Evolutionary conservation across 2,888 invertebrate species (phyloP).

Genomic region (Lasioglossum marginatum): DNA sequence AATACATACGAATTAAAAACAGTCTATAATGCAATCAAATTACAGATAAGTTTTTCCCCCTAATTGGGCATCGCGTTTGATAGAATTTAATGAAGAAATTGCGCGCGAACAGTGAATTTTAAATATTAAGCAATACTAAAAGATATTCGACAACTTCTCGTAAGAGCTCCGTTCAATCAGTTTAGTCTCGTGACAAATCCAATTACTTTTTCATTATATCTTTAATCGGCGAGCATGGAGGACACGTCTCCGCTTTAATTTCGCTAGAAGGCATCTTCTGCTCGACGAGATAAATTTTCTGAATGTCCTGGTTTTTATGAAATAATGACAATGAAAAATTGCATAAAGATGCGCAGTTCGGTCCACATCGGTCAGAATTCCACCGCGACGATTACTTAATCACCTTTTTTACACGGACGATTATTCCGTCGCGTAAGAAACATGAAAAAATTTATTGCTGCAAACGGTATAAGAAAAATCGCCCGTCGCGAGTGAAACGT

Average conservation of each 20-base stretch:
- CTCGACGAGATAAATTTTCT: background rate
- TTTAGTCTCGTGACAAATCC: background rate
- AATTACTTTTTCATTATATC: conserved; percentile 1
- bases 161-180: background rate
- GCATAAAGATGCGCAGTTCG: background rate
- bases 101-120: background rate
- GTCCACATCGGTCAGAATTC: background rate
- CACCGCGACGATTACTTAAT: background rate
- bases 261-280: background rate
- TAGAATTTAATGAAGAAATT: background rate
- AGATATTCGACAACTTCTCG: background rate
- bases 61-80: background rate
- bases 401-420: background rate
- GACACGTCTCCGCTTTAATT: background rate
- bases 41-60: background rate
- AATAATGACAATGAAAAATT: background rate
- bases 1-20: background rate
- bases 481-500: background rate
- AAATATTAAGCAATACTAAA: background rate
- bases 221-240: background rate
- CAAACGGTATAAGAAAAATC: background rate
- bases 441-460: background rate
- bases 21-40: background rate
- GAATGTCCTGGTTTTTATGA: background rate
- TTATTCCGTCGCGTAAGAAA: background rate